A percentile compares a stretch with the other conserved stretches of the same genome.
Conservation (phyloP, 2,797 vertebrate species). For the Oreonectes daqikongensis region DNA sequence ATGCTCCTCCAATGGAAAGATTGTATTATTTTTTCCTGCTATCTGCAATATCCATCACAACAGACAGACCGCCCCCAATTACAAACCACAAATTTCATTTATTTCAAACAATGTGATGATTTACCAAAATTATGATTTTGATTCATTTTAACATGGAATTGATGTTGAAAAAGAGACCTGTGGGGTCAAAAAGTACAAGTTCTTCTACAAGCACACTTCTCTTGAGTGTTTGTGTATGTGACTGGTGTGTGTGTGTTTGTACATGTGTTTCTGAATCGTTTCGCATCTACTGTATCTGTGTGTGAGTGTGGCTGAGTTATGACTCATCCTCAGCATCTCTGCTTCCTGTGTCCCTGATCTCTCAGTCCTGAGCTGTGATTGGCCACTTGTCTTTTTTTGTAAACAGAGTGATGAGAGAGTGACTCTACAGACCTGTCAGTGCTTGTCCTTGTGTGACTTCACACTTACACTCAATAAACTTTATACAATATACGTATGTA, state of each 20-base stretch:
- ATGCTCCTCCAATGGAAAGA: background rate
- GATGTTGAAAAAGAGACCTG: no score
- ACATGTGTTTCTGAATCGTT: background rate
- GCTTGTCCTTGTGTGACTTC: constrained; percentile 18
- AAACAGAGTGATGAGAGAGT: constrained; percentile 30
- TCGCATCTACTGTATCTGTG: background rate
- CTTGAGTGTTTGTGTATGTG: background rate
- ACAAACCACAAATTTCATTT: no score
- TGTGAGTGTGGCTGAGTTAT: constrained; percentile 5
- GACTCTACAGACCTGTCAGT: constrained; percentile 18
- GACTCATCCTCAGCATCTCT: constrained; percentile 41
- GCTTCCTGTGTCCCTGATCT: constrained; percentile 11
- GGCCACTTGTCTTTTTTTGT: constrained; percentile 7
- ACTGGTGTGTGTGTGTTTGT: background rate
- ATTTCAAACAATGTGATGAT: no score
- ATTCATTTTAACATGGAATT: no score
- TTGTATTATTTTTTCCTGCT: no score
- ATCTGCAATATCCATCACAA: no score
- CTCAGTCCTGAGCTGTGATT: constrained; percentile 28
- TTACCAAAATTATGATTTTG: no score
- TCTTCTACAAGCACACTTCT: no score
- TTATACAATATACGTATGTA: background rate
- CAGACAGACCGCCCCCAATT: no score
- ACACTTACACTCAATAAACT: background rate
- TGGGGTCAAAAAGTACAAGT: no score